phyloP scores from a whole-genome alignment of 2,113 vertebrate genomes.

The Ochotona princeps region DNA sequence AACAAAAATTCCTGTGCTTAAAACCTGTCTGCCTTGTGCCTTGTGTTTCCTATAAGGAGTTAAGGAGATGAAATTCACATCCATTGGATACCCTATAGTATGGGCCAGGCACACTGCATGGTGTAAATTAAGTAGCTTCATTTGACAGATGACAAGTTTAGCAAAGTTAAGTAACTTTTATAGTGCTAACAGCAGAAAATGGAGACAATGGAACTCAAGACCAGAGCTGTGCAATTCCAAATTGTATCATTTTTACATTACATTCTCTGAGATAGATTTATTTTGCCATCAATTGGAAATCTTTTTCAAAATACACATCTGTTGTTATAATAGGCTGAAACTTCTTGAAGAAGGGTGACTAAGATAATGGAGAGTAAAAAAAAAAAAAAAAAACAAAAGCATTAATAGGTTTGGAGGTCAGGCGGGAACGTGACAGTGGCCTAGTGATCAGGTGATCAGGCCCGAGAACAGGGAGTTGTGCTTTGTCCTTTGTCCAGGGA shows the following conservation, averaged over 20 bases:
- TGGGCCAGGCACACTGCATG: background rate
- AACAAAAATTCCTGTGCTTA: background rate
- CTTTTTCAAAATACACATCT: conserved; percentile 6
- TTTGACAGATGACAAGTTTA: conserved; percentile 19
- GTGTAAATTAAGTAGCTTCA: conserved; percentile 27
- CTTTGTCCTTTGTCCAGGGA: conserved; percentile 77
- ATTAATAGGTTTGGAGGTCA: background rate
- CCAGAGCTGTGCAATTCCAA: background rate
- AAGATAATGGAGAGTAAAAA: background rate
- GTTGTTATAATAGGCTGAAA: background rate
- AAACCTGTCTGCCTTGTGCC: background rate
- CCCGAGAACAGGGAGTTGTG: background rate
- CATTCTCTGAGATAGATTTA: background rate
- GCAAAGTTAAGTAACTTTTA: background rate
- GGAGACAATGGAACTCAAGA: background rate
- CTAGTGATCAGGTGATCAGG: background rate
- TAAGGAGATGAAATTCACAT: background rate
- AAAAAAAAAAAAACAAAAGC: background rate
- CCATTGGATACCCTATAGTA: background rate
- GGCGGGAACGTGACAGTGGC: background rate
- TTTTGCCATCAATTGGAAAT: background rate
- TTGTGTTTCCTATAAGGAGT: background rate
- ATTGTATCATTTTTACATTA: background rate
- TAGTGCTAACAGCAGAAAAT: background rate
- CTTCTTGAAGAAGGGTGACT: conserved; percentile 33